Evolutionary conservation across 2,888 invertebrate genomes (phyloP).

Genomic region (Cataglyphis rosenhaueri): DNA sequence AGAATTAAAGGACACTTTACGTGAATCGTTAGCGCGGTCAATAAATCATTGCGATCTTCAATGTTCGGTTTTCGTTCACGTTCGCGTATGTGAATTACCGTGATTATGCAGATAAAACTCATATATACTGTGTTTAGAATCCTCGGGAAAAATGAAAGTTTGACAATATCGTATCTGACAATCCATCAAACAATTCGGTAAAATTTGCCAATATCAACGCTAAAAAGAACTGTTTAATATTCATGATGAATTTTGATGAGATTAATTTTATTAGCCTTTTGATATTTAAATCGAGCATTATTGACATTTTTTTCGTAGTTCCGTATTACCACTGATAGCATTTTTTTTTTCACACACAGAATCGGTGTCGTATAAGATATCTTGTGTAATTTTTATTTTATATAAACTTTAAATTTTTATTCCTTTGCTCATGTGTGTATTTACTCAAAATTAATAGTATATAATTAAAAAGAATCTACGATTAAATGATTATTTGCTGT

Average conservation of each 20-base stretch:
- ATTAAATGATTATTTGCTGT: not conserved
- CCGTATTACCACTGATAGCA: not conserved
- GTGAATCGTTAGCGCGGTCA: conserved; percentile 28
- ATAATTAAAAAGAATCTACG: not conserved
- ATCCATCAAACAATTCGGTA: not conserved
- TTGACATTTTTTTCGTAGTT: not conserved
- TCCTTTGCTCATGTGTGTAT: not conserved
- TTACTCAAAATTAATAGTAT: not conserved
- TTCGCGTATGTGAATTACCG: conserved; percentile 7
- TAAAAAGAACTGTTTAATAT: conserved; percentile 12
- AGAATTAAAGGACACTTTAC: conserved; percentile 23
- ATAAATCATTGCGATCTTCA: conserved; percentile 18
- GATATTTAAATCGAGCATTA: not conserved
- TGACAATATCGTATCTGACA: not conserved
- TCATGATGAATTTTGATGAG: conserved; percentile 19
- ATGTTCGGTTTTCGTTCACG: not conserved
- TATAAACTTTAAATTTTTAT: not conserved
- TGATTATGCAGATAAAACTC: conserved; percentile 11
- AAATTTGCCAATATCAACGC: not conserved
- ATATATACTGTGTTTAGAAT: conserved; percentile 10
- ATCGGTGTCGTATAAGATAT: not conserved
- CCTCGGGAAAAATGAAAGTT: not conserved
- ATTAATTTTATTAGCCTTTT: not conserved
- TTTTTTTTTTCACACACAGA: not conserved
- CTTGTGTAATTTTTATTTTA: not conserved